Evolutionary conservation across 1,140 invertebrate species (phyloP).

Genomic region (Ostrea edulis): DNA sequence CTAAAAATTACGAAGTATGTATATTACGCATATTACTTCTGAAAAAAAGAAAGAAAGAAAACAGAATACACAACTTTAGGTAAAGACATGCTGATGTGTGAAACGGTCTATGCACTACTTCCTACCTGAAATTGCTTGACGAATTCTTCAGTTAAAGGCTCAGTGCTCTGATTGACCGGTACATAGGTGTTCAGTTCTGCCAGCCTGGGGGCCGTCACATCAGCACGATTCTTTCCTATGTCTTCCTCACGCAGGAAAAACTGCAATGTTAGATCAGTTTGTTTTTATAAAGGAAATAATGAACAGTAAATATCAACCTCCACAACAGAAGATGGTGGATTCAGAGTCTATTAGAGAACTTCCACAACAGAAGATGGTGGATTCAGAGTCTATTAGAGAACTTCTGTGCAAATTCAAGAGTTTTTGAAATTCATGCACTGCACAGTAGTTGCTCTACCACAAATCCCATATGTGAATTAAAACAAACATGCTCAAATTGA

Average conservation of each 20-base stretch:
- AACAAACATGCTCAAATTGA: no score
- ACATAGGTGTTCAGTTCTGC: slow-evolving; percentile 97
- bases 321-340: not conserved
- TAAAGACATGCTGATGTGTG: no score
- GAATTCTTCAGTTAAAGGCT: slow-evolving; percentile 88
- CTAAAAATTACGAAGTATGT: no score
- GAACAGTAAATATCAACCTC: no score
- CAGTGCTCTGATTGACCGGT: slow-evolving; percentile 86
- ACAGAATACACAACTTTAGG: no score
- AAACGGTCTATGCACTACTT: not conserved
- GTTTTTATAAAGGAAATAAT: not conserved
- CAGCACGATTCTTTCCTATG: slow-evolving; percentile 93
- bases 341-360: no score
- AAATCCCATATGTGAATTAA: no score
- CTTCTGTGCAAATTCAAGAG: not conserved
- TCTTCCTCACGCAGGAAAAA: slow-evolving; percentile 93
- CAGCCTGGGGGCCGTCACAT: slow-evolving; percentile 88
- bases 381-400: no score
- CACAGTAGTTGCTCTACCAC: not conserved
- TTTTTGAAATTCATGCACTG: no score
- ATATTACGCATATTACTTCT: no score
- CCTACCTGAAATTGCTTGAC: slow-evolving; percentile 87
- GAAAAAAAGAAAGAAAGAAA: no score
- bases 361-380: not conserved
- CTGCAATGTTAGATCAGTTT: slow-evolving; percentile 80